These are phyloP conservation scores for Loxodonta africana DNA, from an alignment of 2,113 vertebrate species.

Conservation along the genomic window DNA sequence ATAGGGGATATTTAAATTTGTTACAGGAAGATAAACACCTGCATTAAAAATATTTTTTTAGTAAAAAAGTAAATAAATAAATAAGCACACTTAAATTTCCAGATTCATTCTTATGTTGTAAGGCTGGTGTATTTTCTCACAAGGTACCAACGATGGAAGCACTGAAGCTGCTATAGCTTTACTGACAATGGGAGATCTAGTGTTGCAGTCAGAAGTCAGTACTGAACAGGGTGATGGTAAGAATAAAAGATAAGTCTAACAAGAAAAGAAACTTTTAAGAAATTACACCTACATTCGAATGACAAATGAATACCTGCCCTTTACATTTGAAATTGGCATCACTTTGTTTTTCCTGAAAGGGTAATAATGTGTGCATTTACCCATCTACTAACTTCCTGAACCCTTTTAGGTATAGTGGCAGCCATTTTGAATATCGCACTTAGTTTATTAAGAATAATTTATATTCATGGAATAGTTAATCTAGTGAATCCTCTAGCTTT, in stretches of 20 bases:
- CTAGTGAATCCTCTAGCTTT: background rate
- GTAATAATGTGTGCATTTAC: background rate
- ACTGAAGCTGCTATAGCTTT: slow-evolving; percentile 96
- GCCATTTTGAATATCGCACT: background rate
- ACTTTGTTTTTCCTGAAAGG: slow-evolving; percentile 38
- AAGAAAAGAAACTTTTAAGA: slow-evolving; percentile 8
- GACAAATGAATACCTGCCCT: slow-evolving; percentile 28
- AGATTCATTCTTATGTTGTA: slow-evolving; percentile 34
- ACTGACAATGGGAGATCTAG: slow-evolving; percentile 93
- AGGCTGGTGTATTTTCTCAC: slow-evolving; percentile 63
- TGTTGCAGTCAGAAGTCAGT: slow-evolving; percentile 85
- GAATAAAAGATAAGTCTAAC: slow-evolving; percentile 27
- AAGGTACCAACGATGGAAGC: slow-evolving; percentile 91
- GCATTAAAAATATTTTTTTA: slow-evolving; percentile 23
- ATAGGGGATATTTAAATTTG: background rate
- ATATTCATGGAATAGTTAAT: slow-evolving; percentile 14
- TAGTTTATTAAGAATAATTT: slow-evolving; percentile 31
- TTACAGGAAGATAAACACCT: background rate
- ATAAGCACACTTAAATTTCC: background rate
- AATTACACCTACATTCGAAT: background rate
- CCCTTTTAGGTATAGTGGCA: background rate
- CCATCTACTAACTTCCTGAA: background rate
- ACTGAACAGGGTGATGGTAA: slow-evolving; percentile 84
- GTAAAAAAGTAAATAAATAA: background rate
- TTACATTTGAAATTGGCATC: slow-evolving; percentile 51